A percentile compares a stretch with the other conserved stretches of the same genome.
phyloP scores from a whole-genome alignment of 1,140 invertebrate genomes.

The Venturia canescens region DNA sequence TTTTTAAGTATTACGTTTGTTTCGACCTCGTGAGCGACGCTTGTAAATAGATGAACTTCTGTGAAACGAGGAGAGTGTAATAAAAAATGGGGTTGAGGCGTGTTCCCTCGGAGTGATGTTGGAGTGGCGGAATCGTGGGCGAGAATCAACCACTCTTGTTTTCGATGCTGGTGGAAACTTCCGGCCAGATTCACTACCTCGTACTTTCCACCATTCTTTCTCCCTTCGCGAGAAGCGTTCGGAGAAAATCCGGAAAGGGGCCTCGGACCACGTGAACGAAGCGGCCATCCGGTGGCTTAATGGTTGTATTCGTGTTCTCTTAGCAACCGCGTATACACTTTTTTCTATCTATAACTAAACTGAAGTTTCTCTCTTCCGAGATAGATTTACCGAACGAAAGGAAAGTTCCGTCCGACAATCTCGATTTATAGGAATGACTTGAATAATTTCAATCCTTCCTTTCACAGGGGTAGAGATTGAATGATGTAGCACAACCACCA shows the following conservation, averaged over 20 bases:
- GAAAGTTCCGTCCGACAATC: too few species aligned
- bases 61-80: not conserved
- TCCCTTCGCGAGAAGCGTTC: not conserved
- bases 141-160: not conserved
- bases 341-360: too few species aligned
- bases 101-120: not conserved
- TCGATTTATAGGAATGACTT: too few species aligned
- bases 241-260: slow-evolving; percentile 46
- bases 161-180: not conserved
- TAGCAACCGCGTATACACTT: not conserved
- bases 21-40: not conserved
- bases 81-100: not conserved
- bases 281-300: slow-evolving; percentile 58
- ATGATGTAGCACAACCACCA: not conserved
- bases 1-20: not conserved
- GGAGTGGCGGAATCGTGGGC: not conserved
- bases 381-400: too few species aligned
- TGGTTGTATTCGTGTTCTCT: slow-evolving; percentile 54
- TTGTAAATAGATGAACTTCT: not conserved
- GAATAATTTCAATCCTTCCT: not conserved
- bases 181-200: slow-evolving; percentile 13
- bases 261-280: slow-evolving; percentile 58
- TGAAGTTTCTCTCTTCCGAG: too few species aligned
- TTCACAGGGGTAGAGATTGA: not conserved
- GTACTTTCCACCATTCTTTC: not conserved